These are phyloP conservation scores for Horisme vitalbata DNA, from an alignment of 2,888 invertebrate genomes.

Conservation along the genomic window DNA sequence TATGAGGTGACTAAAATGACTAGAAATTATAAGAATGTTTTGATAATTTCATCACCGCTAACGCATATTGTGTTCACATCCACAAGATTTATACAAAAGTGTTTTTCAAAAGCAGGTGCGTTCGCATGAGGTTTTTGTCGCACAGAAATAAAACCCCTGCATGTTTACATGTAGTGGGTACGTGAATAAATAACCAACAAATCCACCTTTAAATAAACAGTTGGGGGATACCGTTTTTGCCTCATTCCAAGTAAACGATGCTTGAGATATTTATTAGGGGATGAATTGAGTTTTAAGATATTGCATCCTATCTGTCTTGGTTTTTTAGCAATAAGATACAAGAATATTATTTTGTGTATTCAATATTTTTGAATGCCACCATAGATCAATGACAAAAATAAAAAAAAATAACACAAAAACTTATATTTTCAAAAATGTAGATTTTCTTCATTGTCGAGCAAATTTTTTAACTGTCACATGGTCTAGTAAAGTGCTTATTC, in stretches of 20 bases:
- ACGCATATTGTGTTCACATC: neutral
- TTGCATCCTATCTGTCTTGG: conserved; percentile 58
- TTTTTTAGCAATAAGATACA: conserved; percentile 33
- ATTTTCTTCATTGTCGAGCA: too few species aligned
- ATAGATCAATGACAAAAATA: too few species aligned
- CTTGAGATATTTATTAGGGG: conserved; percentile 80
- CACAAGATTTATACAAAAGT: conserved; percentile 24
- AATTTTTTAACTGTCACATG: too few species aligned
- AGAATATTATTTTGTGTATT: too few species aligned
- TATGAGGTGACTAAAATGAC: too few species aligned
- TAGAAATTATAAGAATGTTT: too few species aligned
- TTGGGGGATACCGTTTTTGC: conserved; percentile 76
- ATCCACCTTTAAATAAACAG: conserved; percentile 82
- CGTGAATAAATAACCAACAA: conserved; percentile 76
- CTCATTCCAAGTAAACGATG: conserved; percentile 78
- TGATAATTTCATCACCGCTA: too few species aligned
- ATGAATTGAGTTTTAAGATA: conserved; percentile 75
- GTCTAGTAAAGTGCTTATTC: too few species aligned
- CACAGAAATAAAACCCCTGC: conserved; percentile 30
- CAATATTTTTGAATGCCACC: too few species aligned
- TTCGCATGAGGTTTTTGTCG: conserved; percentile 38
- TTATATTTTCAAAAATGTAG: too few species aligned
- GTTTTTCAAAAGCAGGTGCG: conserved; percentile 33
- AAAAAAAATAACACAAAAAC: too few species aligned
- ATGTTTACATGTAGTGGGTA: conserved; percentile 49